Evolutionary conservation across 2,113 vertebrate species (phyloP).

Genomic region (cattle (Bos taurus)): ARS-UCD2.0 NC_037339.1:52432001-52432500

Average conservation of each 20-base stretch:
- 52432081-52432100: not conserved
- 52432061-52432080: not conserved
- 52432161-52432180: not conserved
- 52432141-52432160: not conserved
- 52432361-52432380: not conserved
- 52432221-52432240: not conserved
- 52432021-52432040: not conserved
- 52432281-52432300: not conserved
- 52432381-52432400: not conserved
- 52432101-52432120: not conserved
- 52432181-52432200: not conserved
- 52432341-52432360: not conserved
- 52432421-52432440: no score
- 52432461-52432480: not conserved
- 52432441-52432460: not conserved
- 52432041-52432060: not conserved
- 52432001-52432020: not conserved
- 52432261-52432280: not conserved
- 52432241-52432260: not conserved
- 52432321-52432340: not conserved
- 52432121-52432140: not conserved
- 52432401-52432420: not conserved
- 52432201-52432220: not conserved
- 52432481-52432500: not conserved
- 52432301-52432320: not conserved